Percentiles rank a stretch among this genome's conserved stretches.
These are phyloP conservation scores for Monarcha castaneiventris DNA, from an alignment of 2,113 vertebrate species.

Conservation along the genomic window DNA sequence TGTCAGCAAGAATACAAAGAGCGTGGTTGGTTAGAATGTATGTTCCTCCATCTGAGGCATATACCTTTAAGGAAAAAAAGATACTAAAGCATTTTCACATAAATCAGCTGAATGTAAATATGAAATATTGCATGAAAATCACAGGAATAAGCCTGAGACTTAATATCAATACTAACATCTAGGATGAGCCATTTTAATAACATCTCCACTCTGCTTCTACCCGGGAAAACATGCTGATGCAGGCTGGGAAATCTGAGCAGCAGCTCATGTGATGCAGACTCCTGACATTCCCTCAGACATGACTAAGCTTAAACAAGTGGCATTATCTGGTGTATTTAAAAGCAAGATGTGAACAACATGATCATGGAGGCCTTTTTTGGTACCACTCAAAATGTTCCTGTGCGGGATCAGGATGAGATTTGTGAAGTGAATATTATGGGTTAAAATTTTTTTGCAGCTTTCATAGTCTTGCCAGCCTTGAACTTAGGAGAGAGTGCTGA, in stretches of 20 bases:
- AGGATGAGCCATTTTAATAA: conserved; percentile 5
- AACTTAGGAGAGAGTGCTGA: background rate
- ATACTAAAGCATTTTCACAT: background rate
- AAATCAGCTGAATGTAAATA: background rate
- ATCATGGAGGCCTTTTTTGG: background rate
- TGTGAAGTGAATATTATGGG: background rate
- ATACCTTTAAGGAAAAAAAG: background rate
- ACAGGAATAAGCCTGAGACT: background rate
- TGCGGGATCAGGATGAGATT: background rate
- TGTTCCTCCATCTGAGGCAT: background rate
- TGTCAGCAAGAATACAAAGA: background rate
- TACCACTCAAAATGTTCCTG: background rate
- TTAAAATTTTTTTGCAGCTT: background rate
- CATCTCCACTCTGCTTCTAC: background rate
- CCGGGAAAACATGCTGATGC: conserved; percentile 10
- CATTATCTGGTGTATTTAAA: conserved; percentile 33
- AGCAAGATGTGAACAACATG: conserved; percentile 23
- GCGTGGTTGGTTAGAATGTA: background rate
- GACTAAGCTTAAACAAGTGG: conserved; percentile 63
- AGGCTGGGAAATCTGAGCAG: conserved; percentile 53
- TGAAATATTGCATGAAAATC: background rate
- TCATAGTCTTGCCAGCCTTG: background rate
- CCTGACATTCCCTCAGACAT: conserved; percentile 34
- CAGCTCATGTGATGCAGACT: conserved; percentile 50
- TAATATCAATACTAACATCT: background rate